Evolutionary conservation across 2,888 invertebrate species (phyloP), one percentile per base, ranked within the genome.

Genomic region (Ectobius pallidus): DNA sequence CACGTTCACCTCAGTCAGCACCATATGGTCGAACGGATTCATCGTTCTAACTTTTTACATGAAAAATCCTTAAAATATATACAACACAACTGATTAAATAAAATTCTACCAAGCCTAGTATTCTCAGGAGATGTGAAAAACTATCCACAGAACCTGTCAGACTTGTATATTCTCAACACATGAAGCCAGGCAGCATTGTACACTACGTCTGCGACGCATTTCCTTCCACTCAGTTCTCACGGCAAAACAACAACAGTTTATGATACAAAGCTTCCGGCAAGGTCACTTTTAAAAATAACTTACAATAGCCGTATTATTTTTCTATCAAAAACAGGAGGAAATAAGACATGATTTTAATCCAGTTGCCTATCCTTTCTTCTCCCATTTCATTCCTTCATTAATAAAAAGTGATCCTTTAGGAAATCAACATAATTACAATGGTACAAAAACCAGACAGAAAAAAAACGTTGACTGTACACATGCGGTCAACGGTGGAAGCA

Each of bases 221-320:
- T 42, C 52, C 30, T 58, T 30, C 7, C 58, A n/a, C 14, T 6
- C 32, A 30, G 30, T 2, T 58, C 65, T 58, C 61, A 61, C 42
- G 25, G 27, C 55, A 72, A 72, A 62, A 68, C 71, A 71, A 71
- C 71, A 71, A 71, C 63, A 63, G 63, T 71, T 22, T 63, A 71
- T 67, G 25, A 44, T 73, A 73, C 73, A 73, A 73, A 67, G 73
- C 68, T 42, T 61, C 58, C 58, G 86, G 86, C 87, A 87, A 87
- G 86, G 86, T 84, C 86, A 87, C 86, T 87, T 86, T 82, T 85
- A 85, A 86, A 86, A 86, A 86, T 86, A 87, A 87, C 85, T 86
- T 85, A 85, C 65, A 70, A 62, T 73, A 39, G 70, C 72, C 67
- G 68, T 69, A 70, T 70, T 70, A 34, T 70, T 70, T n/a, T 61